Base-by-base conservation (phyloP, 2,797 vertebrate genomes). In the Benthosema pterotum region DNA sequence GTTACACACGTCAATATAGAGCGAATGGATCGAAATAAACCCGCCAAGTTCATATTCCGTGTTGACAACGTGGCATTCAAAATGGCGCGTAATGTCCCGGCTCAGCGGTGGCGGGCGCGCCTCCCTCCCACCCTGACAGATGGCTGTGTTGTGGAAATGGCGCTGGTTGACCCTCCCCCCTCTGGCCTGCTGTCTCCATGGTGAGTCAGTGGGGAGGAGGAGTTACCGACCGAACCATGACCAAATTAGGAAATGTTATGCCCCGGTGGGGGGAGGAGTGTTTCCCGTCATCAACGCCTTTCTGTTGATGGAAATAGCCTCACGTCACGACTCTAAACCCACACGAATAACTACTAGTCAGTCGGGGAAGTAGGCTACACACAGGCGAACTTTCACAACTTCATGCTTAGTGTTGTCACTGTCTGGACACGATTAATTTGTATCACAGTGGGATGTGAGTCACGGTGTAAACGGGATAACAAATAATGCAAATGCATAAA, bases 31-130 rank as follows among this genome's bases (percentile, higher is more conserved):
- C n/a, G n/a, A n/a, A n/a, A n/a, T n/a, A n/a, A n/a, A n/a, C n/a
- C n/a, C n/a, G n/a, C n/a, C n/a, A 54, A 72, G 25, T 82, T 38
- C 66, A 47, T 46, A 16, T 49, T 52, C 15, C 53, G 64, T n/a
- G 12, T 0, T 67, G 86, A 75, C 91, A 93, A 93, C 92, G 92
- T 94, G 91, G 92, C 93, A 73, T 65, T 72, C 89, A 93, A 94
- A 91, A 94, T 94, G 93, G 93, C 93, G 93, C 77, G 75, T 15
- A 12, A 7, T 38, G 11, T 17, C 50, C 45, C 42, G 46, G 0
- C 13, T 11, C 25, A 14, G 47, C 19, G 32, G 47, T 17, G 32
- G 32, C 32, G 32, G 32, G 28, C 8, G 8, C 2, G 7, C 8
- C 32, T 38, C 32, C 32, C 32, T 9, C 32, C 32, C 32, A 38